phyloP scores from a whole-genome alignment of 2,888 invertebrate genomes.

The Oxycera nigricornis region DNA sequence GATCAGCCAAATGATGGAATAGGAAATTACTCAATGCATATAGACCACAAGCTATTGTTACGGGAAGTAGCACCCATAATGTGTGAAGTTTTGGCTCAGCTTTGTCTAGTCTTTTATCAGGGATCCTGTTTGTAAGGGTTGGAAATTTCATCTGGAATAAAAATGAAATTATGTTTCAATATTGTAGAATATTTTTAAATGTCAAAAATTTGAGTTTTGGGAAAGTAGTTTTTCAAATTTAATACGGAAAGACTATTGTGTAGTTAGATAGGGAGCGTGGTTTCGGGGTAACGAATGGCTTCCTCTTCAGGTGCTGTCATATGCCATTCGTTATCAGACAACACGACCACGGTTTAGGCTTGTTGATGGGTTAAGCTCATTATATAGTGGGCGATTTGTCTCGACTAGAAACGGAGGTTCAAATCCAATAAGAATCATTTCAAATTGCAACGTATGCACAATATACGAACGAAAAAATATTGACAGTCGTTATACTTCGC shows the following conservation, averaged over 20 bases:
- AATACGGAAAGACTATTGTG: background rate
- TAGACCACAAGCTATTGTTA: background rate
- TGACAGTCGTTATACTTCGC: no score
- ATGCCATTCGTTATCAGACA: no score
- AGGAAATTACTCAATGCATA: background rate
- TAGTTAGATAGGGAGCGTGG: no score
- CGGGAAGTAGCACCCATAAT: conserved; percentile 5
- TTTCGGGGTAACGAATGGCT: no score
- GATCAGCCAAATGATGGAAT: conserved; percentile 8
- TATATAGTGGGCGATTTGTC: no score
- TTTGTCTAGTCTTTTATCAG: background rate
- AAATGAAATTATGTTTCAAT: background rate
- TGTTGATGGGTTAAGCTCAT: no score
- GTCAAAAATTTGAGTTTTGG: background rate
- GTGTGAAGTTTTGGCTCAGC: conserved; percentile 4
- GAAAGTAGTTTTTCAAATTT: background rate
- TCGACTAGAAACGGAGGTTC: no score
- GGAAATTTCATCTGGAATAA: background rate
- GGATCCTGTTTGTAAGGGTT: background rate
- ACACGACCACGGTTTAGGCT: no score
- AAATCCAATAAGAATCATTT: no score
- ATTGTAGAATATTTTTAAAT: background rate
- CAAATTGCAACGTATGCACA: no score
- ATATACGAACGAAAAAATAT: no score
- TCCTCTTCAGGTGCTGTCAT: no score